Evolutionary conservation across 2,888 invertebrate species (phyloP).

Genomic region (Ligdia adustata): DNA sequence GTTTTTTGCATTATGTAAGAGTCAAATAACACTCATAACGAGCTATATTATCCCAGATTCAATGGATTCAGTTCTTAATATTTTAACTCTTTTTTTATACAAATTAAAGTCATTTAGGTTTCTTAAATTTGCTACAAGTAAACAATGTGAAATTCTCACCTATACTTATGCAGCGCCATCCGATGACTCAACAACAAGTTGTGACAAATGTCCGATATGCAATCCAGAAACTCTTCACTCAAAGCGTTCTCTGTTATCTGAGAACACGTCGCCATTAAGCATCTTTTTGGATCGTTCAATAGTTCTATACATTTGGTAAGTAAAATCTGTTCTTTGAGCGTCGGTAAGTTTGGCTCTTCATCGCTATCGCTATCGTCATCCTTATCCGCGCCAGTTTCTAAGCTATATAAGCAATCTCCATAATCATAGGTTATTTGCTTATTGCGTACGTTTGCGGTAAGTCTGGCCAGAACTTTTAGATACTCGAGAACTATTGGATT

Average conservation of each 20-base stretch:
- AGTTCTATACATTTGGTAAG: constrained; percentile 85
- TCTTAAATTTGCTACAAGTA: too few relatives aligned
- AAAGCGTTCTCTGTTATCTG: constrained; percentile 79
- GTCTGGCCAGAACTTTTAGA: constrained; percentile 72
- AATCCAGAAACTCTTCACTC: constrained; percentile 84
- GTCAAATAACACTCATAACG: too few relatives aligned
- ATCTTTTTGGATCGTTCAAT: constrained; percentile 84
- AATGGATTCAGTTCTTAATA: too few relatives aligned
- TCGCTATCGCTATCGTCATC: constrained; percentile 85
- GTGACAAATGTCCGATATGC: constrained; percentile 91
- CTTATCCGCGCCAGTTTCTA: constrained; percentile 75
- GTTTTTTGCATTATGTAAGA: too few relatives aligned
- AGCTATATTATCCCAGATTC: too few relatives aligned
- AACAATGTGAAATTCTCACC: constrained; percentile 74
- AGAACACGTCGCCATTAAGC: constrained; percentile 70
- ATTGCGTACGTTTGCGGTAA: constrained; percentile 72
- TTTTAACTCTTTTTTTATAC: too few relatives aligned
- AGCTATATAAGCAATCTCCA: constrained; percentile 75
- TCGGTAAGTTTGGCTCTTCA: constrained; percentile 74
- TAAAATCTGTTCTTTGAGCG: constrained; percentile 72
- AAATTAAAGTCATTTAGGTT: too few relatives aligned
- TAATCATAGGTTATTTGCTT: constrained; percentile 73
- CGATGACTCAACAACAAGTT: constrained; percentile 92
- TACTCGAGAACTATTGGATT: constrained; percentile 72
- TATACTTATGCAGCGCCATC: constrained; percentile 92